Percentiles rank a stretch among this genome's conserved stretches.
phyloP scores from a whole-genome alignment of 2,888 invertebrate species.

The Eupsilia transversa region DNA sequence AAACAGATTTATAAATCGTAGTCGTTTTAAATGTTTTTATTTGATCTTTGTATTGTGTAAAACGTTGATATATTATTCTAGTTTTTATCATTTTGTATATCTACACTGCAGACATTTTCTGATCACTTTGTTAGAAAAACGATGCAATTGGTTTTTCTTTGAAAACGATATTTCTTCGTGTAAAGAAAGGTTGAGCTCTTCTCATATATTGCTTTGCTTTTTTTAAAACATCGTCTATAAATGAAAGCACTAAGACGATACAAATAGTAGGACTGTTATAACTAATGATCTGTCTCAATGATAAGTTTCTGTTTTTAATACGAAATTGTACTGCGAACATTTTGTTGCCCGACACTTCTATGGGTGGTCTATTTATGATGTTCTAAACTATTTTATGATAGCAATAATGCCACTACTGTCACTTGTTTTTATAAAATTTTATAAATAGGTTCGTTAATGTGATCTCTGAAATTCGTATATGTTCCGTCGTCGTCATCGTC shows the following conservation, averaged over 20 bases:
- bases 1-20: slow-evolving; percentile 36
- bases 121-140: slow-evolving; percentile 18
- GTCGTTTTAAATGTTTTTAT: background rate
- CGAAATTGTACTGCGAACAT: background rate
- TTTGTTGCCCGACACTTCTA: background rate
- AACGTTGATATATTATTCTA: slow-evolving; percentile 11
- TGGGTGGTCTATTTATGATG: slow-evolving; percentile 38
- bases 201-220: background rate
- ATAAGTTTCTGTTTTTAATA: slow-evolving; percentile 21
- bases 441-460: slow-evolving; percentile 4
- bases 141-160: slow-evolving; percentile 11
- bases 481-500: background rate
- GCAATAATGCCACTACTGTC: background rate
- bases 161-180: slow-evolving; percentile 6
- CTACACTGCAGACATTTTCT: background rate
- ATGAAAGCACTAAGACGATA: slow-evolving; percentile 20
- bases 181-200: background rate
- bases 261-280: slow-evolving; percentile 9
- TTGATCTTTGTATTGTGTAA: slow-evolving; percentile 6
- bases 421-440: background rate
- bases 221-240: slow-evolving; percentile 14
- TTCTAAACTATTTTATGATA: slow-evolving; percentile 1
- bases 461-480: background rate
- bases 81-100: background rate
- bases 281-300: slow-evolving; percentile 46